Base-by-base conservation (phyloP, 2,797 vertebrate genomes). In the Oophaga sylvatica region DNA sequence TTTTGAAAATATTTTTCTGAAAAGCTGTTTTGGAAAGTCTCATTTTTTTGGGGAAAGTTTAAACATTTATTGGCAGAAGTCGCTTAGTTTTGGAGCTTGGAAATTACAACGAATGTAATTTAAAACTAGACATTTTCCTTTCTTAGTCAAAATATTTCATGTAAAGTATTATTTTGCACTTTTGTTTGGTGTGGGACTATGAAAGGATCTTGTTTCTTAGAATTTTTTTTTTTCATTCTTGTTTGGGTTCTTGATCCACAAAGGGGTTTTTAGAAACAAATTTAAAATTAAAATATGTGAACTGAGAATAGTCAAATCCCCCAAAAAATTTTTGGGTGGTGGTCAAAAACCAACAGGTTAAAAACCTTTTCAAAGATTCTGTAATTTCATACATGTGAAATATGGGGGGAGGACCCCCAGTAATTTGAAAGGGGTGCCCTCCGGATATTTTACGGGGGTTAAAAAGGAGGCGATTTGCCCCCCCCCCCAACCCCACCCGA, bases 1-100 rank as follows among this genome's bases (percentile, higher is more conserved):
- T 84, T 88, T 88, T 80, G 77, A 80, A 84, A 67, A 80, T 81
- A 75, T n/a, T 88, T 77, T 75, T 80, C 73, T 53, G 76, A 84
- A 65, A 80, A 56, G 67, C 31, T 71, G 75, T 78, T 56, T 88
- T 84, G 75, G 87, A n/a, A 87, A 84, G 60, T 10, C 26, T 80
- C 67, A 19, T 80, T 22, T 57, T 53, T 63, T 80, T n/a, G n/a
- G 76, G 59, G 41, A 84, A 80, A 75, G 65, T 26, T 77, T 71
- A n/a, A 48, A 88, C 56, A 80, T 84, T 80, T 78, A 84, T 63
- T 65, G 81, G 76, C 79, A 81, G 45, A 68, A 59, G 70, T 35
- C 67, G 35, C 81, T 78, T 76, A 20, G 35, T n/a, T 83, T 87
- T 78, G 59, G 62, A 77, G 57, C 62, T 57, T 29, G 75, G 84